Conservation (phyloP, 2,113 vertebrate genomes). For the Ciconia boyciana region DNA sequence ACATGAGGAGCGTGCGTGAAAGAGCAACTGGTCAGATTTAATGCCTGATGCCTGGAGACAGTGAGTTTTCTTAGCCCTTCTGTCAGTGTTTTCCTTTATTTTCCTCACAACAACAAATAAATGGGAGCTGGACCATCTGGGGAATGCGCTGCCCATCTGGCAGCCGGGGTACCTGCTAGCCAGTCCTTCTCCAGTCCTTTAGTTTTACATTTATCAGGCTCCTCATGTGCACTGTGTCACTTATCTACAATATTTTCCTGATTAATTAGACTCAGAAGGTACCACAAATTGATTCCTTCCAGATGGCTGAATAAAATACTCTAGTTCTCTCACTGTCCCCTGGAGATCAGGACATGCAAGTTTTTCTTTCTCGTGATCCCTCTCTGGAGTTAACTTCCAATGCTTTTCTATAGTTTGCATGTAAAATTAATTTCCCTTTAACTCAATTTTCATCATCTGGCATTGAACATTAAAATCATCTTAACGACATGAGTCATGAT, state of each 20-base stretch:
- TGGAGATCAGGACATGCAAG: constrained; percentile 10
- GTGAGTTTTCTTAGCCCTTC: background rate
- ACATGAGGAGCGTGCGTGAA: background rate
- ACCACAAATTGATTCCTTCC: constrained; percentile 50
- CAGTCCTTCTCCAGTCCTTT: background rate
- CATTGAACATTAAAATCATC: constrained; percentile 25
- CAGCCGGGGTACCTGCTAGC: background rate
- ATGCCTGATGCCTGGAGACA: background rate
- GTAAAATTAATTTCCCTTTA: constrained; percentile 56
- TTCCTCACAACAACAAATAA: background rate
- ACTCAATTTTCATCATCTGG: constrained; percentile 38
- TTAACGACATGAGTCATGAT: constrained; percentile 27
- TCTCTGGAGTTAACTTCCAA: constrained; percentile 34
- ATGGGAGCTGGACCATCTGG: background rate
- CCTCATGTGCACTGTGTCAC: background rate
- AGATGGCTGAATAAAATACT: constrained; percentile 46
- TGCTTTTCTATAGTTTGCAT: background rate
- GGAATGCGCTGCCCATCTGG: background rate
- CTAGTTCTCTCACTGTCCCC: background rate
- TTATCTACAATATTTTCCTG: constrained; percentile 6
- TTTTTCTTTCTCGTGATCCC: background rate
- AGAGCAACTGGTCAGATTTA: background rate
- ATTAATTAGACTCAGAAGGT: constrained; percentile 45
- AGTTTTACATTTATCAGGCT: background rate
- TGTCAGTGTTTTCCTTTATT: background rate